Evolutionary conservation across 2,888 invertebrate species (phyloP), one percentile per base, ranked within the genome.

Genomic region (Macaria notata): DNA sequence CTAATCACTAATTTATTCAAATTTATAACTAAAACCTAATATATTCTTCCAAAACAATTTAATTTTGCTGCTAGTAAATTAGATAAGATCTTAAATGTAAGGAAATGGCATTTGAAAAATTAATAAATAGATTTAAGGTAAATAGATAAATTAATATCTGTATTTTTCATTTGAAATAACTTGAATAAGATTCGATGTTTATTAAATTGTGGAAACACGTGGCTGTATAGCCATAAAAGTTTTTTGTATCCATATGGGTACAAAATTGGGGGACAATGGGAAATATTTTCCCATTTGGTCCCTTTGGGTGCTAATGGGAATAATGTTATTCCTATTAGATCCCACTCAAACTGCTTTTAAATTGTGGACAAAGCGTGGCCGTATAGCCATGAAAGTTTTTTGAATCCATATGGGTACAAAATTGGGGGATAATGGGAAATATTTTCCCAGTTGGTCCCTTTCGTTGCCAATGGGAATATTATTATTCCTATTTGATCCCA

Each of bases 141-240:
- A 36, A 36, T 36, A 36, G 4, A 36, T 6, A 36, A 6, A 7
- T 36, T 36, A 36, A 36, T 36, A 53, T 47, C 46, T 52, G 44
- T 56, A 48, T 49, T 6, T 36, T 58, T 52, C n/a, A 46, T 51
- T 56, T 51, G 19, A 50, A 46, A 43, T 47, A 36, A 45, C 6
- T 46, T 31, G 7, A 49, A 4, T 50, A 46, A 50, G 51, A 44
- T 56, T 19, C 7, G 56, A 38, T 56, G 51, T 56, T 53, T 50
- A 36, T 31, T 43, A 29, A 36, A 5, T 49, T 38, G 19, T 19
- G 19, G 19, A 19, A 19, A 19, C 1, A 19, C 19, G 19, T 19
- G 19, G 19, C 19, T 19, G 2, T 19, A 19, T 19, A 19, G 19
- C 19, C 19, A 19, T 19, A 2, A 19, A 2, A 19, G 19, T 19